Base-by-base conservation (phyloP, 2,113 vertebrate genomes). In the Brachypodius melanocephalos region DNA sequence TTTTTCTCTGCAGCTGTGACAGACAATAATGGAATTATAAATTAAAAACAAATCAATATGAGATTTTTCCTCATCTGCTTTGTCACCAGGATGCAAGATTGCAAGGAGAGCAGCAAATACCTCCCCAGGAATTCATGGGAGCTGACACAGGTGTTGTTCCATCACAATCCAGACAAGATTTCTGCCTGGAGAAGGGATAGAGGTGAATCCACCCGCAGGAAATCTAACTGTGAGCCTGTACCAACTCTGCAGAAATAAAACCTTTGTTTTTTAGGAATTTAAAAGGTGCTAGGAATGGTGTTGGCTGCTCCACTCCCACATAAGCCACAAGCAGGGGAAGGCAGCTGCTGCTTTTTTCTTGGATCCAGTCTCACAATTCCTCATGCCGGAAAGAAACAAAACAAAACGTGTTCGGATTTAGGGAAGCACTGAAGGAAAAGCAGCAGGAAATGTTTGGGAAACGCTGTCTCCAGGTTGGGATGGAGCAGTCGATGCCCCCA, bases 341-440 rank as follows among this genome's bases (percentile, higher is more conserved):
- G 67, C 49, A 69, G 59, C 71, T 94, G 59, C 55, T 51, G 54
- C 3, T 24, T 91, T 61, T 40, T 73, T 57, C 29, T 17, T 46
- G 71, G 58, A 13, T 43, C 63, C 31, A 12, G 22, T 71, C 68
- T 76, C 55, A 12, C 59, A n/a, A 14, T 20, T 80, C 75, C 51
- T 74, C 12, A 8, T 31, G 59, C 49, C 0, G 22, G 42, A 83
- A 69, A 34, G 54, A 90, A 90, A 63, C 32, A 38, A 88, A 76
- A 77, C 2, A 18, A 8, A 31, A 25, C 0, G 1, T 49, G 29
- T 42, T 58, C 0, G 0, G 17, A 28, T 74, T 66, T 58, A 6
- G 1, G 6, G 82, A 46, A 57, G 26, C 12, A 3, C 43, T 34
- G 32, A 68, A 83, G 92, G 55, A 40, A 82, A 66, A 58, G 38